Evolutionary conservation across 2,797 vertebrate genomes (phyloP), one percentile per base, ranked within the genome.

Genomic region (Nannoperca obscura): DNA sequence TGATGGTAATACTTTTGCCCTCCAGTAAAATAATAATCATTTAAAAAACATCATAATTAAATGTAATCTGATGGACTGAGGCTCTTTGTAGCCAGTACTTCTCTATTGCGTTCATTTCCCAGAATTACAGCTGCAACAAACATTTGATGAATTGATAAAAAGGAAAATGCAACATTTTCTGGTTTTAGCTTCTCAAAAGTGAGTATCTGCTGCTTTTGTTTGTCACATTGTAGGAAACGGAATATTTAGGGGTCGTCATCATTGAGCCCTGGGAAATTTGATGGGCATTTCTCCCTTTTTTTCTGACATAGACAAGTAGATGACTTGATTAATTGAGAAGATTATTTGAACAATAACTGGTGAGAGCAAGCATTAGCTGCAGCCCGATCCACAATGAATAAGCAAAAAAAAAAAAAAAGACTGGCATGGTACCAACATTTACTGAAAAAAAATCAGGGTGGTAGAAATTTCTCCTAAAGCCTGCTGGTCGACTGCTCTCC

Each of bases 401-500:
- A 49, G 2, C 54, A 40, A 44, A 59, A 36, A 47, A 24, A 30
- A 3, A 44, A 15, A 17, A 15, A 46, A 5, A 19, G 7, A 47
- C 44, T 52, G 30, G 2, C 2, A 6, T 27, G 53, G 19, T 24
- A 47, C 17, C 2, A 52, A 4, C 8, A 62, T 36, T 27, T 69
- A 70, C 15, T 63, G 52, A n/a, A 32, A 40, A 46, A 64, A 68
- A 59, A 57, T 76, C 24, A 38, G 47, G 27, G 22, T 46, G 27
- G 46, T 42, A 20, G 34, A 72, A 58, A 67, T 53, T 6, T 78
- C 38, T 61, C 14, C 62, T 24, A 20, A 57, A 57, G 59, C 62
- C 66, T 68, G 52, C 60, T 72, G 78, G 76, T 64, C 3, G 13
- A 40, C 30, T 4, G 30, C 72, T 76, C 60, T 46, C 59, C 60